Base-by-base conservation (phyloP, 2,113 vertebrate genomes). In the Nanorana parkeri region DNA sequence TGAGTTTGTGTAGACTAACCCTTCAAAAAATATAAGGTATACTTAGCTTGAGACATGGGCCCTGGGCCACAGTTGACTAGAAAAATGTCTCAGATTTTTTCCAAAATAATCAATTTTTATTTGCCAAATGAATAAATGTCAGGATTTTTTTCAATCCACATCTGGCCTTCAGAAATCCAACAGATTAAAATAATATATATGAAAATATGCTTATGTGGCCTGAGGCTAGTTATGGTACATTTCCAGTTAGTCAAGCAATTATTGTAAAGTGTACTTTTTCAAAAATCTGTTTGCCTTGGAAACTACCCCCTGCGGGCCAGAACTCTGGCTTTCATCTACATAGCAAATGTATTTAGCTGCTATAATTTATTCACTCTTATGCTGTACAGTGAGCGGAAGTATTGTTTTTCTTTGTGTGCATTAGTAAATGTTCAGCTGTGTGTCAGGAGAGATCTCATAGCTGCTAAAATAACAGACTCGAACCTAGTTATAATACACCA, bases 241-340 rank as follows among this genome's bases (percentile, higher is more conserved):
- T 69, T 69, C 47, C 68, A 69, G 68, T 69, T 69, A 69, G 8
- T 69, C 47, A 51, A 69, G 41, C 36, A 69, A 68, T 69, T 69
- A 23, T 52, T 69, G 2, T 52, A 52, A 47, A 23, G 41, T 69
- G 36, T 69, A 69, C 23, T 69, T 69, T 52, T 51, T 52, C 58
- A 21, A 60, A 21, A 69, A 69, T 47, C 68, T 69, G 36, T 47
- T 52, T 67, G 24, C 65, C 26, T 67, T 69, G n/a, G 47, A 69
- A 52, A 69, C 47, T 13, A 69, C 68, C 32, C 20, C 36, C 41
- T 69, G 20, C 17, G 68, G 41, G 41, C 41, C 41, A 69, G 51
- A 69, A 52, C 68, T 47, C 68, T 69, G 36, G n/a, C 32, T 69
- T 52, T 51, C 36, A 52, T 69, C 68, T 51, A 16, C 16, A 21